Conservation (phyloP, 2,797 vertebrate species). For the Echiichthys vipera region DNA sequence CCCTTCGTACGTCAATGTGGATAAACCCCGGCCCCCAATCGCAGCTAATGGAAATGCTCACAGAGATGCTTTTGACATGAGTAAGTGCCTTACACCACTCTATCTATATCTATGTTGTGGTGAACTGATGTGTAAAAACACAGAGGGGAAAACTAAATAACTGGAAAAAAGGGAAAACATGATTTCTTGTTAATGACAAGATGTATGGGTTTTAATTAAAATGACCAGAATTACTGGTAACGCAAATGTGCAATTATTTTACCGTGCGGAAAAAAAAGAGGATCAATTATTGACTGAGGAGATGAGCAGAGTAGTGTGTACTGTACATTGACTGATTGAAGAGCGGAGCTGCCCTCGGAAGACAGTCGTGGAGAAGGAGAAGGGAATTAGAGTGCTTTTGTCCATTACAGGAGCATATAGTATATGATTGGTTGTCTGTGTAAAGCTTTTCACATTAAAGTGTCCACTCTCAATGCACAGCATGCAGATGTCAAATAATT, state of each 20-base stretch:
- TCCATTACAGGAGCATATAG: constrained; percentile 57
- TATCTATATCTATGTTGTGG: background rate
- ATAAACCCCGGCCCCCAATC: constrained; percentile 87
- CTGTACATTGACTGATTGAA: constrained; percentile 57
- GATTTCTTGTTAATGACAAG: constrained; percentile 12
- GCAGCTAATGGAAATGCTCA: constrained; percentile 89
- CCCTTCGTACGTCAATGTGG: constrained; percentile 96
- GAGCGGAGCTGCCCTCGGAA: constrained; percentile 44
- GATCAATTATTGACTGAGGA: constrained; percentile 37
- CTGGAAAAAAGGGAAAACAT: background rate
- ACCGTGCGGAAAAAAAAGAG: constrained; percentile 18
- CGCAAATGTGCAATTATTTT: constrained; percentile 14
- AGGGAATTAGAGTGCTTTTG: constrained; percentile 58
- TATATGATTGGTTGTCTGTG: constrained; percentile 37
- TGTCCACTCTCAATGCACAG: constrained; percentile 20
- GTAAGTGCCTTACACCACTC: constrained; percentile 82
- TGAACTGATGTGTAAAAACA: background rate
- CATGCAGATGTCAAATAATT: constrained; percentile 24
- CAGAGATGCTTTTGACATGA: constrained; percentile 97
- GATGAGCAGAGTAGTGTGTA: constrained; percentile 38
- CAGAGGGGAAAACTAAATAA: background rate
- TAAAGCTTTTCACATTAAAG: constrained; percentile 51
- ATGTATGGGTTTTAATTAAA: constrained; percentile 25
- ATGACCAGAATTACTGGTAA: constrained; percentile 4
- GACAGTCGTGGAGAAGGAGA: constrained; percentile 47